These are phyloP conservation scores for Junonia oenone DNA, from an alignment of 2,888 invertebrate genomes.

Conservation along the genomic window DNA sequence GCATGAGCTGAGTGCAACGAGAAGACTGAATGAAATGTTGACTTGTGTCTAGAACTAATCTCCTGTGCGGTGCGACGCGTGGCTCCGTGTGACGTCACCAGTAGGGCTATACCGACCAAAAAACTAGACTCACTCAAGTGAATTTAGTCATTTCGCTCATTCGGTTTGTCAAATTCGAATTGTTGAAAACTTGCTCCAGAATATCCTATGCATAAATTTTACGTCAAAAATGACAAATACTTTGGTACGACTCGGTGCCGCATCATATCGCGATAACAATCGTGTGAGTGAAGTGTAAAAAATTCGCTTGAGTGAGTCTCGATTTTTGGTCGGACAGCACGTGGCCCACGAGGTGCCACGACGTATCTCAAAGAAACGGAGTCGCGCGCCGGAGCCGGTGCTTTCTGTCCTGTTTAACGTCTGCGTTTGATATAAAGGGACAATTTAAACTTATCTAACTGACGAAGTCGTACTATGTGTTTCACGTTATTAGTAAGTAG, in stretches of 20 bases:
- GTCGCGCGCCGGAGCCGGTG: background rate
- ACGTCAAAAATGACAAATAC: too few species aligned
- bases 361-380: background rate
- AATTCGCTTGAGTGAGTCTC: too few species aligned
- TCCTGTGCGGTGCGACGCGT: background rate
- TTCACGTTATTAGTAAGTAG: background rate
- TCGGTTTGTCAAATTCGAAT: too few species aligned
- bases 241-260: too few species aligned
- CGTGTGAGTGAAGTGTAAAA: too few species aligned
- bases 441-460: background rate
- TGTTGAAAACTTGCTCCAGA: too few species aligned
- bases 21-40: slow-evolving; percentile 64
- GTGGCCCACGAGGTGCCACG: background rate
- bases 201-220: too few species aligned
- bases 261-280: too few species aligned
- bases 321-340: background rate
- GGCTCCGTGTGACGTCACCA: too few species aligned
- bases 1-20: slow-evolving; percentile 57
- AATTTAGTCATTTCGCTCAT: too few species aligned
- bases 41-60: slow-evolving; percentile 32
- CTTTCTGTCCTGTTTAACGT: background rate
- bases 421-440: background rate
- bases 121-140: too few species aligned
- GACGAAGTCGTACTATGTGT: background rate
- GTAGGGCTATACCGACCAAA: too few species aligned